Base-by-base conservation (phyloP, 2,797 vertebrate genomes). In the Anas bernieri region DNA sequence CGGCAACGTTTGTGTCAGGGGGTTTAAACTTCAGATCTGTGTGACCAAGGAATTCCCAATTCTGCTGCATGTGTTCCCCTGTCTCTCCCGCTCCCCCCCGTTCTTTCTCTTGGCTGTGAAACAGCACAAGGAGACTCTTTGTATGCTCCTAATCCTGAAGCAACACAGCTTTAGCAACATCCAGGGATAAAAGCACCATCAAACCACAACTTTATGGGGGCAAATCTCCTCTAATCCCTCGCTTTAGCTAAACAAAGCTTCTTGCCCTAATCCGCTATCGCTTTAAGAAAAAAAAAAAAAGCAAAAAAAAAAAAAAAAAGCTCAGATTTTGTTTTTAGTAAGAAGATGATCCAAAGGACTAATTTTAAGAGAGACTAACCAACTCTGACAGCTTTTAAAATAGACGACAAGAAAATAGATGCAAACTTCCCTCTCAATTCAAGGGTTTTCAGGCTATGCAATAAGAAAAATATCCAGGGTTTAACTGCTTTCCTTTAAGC, bases 161-260 rank as follows among this genome's bases (percentile, higher is more conserved):
- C 98, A 98, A 98, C 98, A 98, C 98, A 98, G 99, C 98, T 99
- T 99, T 99, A 99, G 98, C 98, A 98, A 99, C 99, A 99, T 99
- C 98, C 98, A 98, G 98, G 99, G 99, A 99, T 99, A 99, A 99
- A 99, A 99, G 99, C 98, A 96, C 99, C 99, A 99, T 99, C 99
- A 99, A 99, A 99, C 99, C 98, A 99, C 98, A 98, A 99, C 98
- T 98, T 99, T 99, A 99, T 99, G 98, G 98, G 98, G 98, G 99
- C 98, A 99, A 99, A 99, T 99, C 99, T 99, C 98, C 98, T 98
- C 98, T 99, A 99, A 99, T 99, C 99, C 99, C 98, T 99, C 97
- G 99, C 99, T 99, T 99, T 99, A 98, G 98, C 99, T 99, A 99
- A 99, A 99, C 99, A 99, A 99, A 98, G 98, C 98, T 98, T 96